phyloP scores from a whole-genome alignment of 2,113 vertebrate genomes.

The Silurus asotus region DNA sequence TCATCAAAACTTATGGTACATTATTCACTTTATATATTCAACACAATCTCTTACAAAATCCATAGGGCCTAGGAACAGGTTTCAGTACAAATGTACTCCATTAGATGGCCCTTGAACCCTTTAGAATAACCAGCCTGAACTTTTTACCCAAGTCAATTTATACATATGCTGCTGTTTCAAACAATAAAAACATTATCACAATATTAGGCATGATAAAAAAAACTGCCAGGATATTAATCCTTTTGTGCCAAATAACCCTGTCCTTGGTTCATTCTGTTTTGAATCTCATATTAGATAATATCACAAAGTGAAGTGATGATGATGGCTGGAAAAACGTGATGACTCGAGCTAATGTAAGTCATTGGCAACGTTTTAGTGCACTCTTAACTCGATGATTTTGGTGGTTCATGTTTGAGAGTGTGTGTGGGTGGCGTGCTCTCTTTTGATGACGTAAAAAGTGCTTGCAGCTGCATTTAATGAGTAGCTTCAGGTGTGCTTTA shows the following conservation, averaged over 20 bases:
- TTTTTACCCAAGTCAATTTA: not conserved
- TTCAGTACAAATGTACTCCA: not conserved
- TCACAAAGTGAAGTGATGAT: not conserved
- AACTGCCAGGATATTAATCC: not conserved
- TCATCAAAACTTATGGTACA: not conserved
- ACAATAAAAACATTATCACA: not conserved
- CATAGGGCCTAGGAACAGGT: not conserved
- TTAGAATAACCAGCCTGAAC: not conserved
- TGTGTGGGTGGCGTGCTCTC: slow-evolving; percentile 17
- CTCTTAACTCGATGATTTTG: not conserved
- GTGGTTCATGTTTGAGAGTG: not conserved
- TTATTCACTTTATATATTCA: not conserved
- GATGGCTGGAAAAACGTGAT: not conserved
- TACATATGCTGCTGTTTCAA: not conserved
- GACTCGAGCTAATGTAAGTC: not conserved
- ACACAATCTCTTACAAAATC: not conserved
- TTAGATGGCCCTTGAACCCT: not conserved
- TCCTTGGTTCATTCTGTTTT: not conserved
- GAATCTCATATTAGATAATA: not conserved
- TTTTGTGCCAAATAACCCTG: not conserved
- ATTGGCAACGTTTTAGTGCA: not conserved
- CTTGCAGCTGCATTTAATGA: slow-evolving; percentile 4
- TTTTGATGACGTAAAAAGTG: slow-evolving; percentile 10
- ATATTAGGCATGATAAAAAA: not conserved
- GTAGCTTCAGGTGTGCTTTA: slow-evolving; percentile 23